Base-by-base conservation (phyloP, 2,113 vertebrate species). In the Neodon shergylaensis region DNA sequence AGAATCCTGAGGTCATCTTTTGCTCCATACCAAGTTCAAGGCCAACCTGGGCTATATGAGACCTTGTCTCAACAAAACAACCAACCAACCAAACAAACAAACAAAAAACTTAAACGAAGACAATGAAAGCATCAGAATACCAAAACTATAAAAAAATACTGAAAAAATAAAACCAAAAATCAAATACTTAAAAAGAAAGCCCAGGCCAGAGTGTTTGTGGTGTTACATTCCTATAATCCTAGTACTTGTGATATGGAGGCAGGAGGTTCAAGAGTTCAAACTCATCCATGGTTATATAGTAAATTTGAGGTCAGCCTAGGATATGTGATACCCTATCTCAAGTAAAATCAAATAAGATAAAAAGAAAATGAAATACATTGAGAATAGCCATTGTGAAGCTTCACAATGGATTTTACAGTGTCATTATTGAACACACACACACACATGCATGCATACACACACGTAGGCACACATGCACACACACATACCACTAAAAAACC, bases 121-220 rank as follows among this genome's bases (percentile, higher is more conserved):
- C 33, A 73, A 73, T 39, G 49, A 28, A 8, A 58, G 28, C 28
- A 85, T 19, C n/a, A 85, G 44, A 49, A 47, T 68, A 86, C 42
- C 44, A 3, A 86, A 49, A 88, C 5, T 2, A 88, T 7, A 88
- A 73, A 49, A 26, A 73, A 86, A 49, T 49, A 36, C 31, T 47
- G 28, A 49, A 81, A 81, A 22, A 54, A 82, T 12, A 33, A 61
- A 83, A 39, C 36, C 13, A 42, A 83, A 83, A 63, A 44, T 42
- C 65, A 85, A 95, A 78, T 22, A 58, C 49, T 93, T 61, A n/a
- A 39, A 91, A 94, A 92, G n/a, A 49, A 91, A 87, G 49, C 19
- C n/a, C 1, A 58, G 16, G 26, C 66, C 33, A 52, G 83, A 52
- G 47, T 88, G 68, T 2, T 88, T 39, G 12, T 42, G 24, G 54